Evolutionary conservation across 1,140 invertebrate species (phyloP), one percentile per base, ranked within the genome.

Genomic region (Chlorops oryzae): DNA sequence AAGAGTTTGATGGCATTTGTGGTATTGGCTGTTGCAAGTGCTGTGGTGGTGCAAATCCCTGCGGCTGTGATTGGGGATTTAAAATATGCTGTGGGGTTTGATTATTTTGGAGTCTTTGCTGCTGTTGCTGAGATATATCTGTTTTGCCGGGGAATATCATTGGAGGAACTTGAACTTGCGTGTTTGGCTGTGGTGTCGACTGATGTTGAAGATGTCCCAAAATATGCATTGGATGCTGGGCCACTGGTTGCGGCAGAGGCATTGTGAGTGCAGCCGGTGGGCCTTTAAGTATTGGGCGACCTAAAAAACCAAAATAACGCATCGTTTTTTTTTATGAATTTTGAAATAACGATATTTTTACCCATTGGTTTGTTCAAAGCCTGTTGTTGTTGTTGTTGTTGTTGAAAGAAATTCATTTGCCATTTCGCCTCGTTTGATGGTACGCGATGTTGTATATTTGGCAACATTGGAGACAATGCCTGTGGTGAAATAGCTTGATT

Each of bases 231-330:
- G n/a, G 22, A 27, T n/a, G 27, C 15, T 44, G 10, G 2, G 47
- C 35, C 39, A 55, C 47, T 51, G 47, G 54, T 32, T 49, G 59
- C 40, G 38, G 39, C 20, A 21, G 51, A 18, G 22, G 39, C 12
- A 46, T 57, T n/a, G 21, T 34, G 34, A 38, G 35, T 21, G 35
- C 54, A 51, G 54, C 58, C 1, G 60, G 39, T n/a, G 51, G 45
- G 39, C 65, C 68, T 49, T 72, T 72, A 2, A 72, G 47, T 43
- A 72, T 72, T 7, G 69, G 69, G 5, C 69, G 63, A 38, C 68
- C 64, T 68, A 43, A 25, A 48, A 55, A 24, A 38, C n/a, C n/a
- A 28, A 40, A 12, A 21, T 40, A 27, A 39, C 21, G 17, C 17
- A 35, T 9, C n/a, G n/a, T 35, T 37, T 22, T 37, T 17, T 15